A percentile compares a stretch with the other conserved stretches of the same genome.
Evolutionary conservation across 2,797 vertebrate genomes (phyloP).

Genomic region (Tokudaia muenninki): DNA sequence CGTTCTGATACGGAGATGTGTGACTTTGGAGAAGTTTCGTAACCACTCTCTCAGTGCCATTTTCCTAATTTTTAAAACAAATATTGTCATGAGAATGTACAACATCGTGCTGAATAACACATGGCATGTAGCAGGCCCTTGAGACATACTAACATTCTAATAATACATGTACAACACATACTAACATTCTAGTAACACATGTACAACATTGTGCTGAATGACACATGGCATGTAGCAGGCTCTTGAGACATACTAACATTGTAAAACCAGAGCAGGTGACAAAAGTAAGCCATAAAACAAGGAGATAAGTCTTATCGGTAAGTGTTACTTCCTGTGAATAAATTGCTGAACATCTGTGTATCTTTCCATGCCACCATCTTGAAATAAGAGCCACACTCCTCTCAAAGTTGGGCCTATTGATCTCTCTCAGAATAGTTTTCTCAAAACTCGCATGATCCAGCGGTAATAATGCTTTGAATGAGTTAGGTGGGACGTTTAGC

Average conservation of each 20-base stretch:
- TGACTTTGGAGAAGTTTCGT: constrained; percentile 13
- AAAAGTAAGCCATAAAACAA: not conserved
- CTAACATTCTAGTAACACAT: not conserved
- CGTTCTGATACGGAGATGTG: not conserved
- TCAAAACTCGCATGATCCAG: not conserved
- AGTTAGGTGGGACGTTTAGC: not conserved
- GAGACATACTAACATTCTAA: constrained; percentile 25
- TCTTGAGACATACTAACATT: constrained; percentile 35
- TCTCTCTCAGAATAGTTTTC: not conserved
- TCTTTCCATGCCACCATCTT: constrained; percentile 10
- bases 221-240: not conserved
- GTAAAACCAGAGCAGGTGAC: not conserved
- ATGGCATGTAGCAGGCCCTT: not conserved
- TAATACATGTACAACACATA: no score
- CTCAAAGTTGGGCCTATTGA: not conserved
- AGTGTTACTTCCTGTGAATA: not conserved
- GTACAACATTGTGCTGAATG: not conserved
- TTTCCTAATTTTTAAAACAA: constrained; percentile 50
- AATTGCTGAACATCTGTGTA: not conserved
- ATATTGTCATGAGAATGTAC: not conserved
- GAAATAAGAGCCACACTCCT: not conserved
- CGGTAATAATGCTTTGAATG: not conserved
- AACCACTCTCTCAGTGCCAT: not conserved
- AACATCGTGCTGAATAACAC: not conserved
- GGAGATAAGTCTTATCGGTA: constrained; percentile 2